Evolutionary conservation across 1,140 invertebrate genomes (phyloP), one percentile per base, ranked within the genome.

Genomic region (Nomia melanderi): DNA sequence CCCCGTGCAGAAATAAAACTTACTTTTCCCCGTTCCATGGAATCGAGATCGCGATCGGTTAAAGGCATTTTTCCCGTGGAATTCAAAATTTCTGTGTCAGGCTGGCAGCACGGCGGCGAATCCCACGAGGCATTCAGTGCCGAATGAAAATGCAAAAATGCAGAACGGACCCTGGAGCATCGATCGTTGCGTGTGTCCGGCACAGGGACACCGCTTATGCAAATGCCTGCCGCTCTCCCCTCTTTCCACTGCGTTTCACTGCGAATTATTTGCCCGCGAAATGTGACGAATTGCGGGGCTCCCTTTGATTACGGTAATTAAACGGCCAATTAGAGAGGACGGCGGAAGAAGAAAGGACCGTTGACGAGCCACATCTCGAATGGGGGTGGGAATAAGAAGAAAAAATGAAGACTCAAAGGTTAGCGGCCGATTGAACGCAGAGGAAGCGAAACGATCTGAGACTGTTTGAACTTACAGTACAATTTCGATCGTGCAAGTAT

Each of bases 271-370:
- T 78, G 69, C 63, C 47, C 63, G 44, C 9, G 71, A 85, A 83
- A 83, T 66, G 66, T 64, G 81, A 78, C 78, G 67, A 83, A 83
- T 83, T 71, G 44, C 47, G 66, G 72, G 67, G 29, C 41, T 41
- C 56, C 17, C 81, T 83, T 83, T 83, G 67, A 83, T 81, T 76
- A 67, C 25, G 31, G 75, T 78, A 81, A 85, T 83, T 69, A 85
- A 85, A 70, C 77, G 72, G 72, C 79, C 81, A 83, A 85, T 85
- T 85, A 85, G 79, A 85, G 71, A 25, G 70, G 1, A 33, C 12
- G 31, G n/a, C n/a, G 33, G 23, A 14, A 2, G 23, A 62, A 62
- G 59, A 62, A 39, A 62, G 33, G 23, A 25, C 36, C 33, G n/a
- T 62, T 62, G 59, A 62, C 59, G 59, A 62, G 59, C 59, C n/a